Percentiles rank a stretch among this genome's conserved stretches.
Evolutionary conservation across 2,113 vertebrate species (phyloP).

Genomic region (Eleginops maclovinus): DNA sequence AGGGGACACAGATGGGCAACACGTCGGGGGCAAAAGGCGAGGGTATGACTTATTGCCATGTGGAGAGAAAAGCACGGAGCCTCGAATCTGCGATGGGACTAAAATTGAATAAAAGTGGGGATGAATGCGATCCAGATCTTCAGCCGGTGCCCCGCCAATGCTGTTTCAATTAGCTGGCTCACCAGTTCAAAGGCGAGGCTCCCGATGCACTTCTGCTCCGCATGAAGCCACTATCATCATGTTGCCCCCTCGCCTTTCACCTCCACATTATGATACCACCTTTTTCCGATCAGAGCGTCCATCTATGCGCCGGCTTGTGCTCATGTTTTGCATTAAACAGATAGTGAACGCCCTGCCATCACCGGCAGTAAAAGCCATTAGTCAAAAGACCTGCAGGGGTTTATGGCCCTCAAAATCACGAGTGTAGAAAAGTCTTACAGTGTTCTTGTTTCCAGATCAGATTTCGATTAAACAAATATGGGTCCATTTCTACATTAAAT

Average conservation of each 20-base stretch:
- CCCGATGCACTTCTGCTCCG: conserved; percentile 69
- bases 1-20: conserved; percentile 85
- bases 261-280: conserved; percentile 67
- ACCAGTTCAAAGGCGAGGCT: conserved; percentile 82
- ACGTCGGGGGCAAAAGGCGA: conserved; percentile 82
- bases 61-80: conserved; percentile 60
- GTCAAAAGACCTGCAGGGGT: conserved; percentile 65
- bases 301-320: conserved; percentile 32
- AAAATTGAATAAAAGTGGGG: conserved; percentile 80
- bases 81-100: conserved; percentile 64
- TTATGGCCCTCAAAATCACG: conserved; percentile 54
- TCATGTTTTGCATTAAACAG: conserved; percentile 82
- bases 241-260: conserved; percentile 69
- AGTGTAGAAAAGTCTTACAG: conserved; percentile 27
- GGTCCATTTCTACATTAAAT: no score
- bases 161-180: conserved; percentile 85
- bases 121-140: conserved; percentile 84
- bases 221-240: conserved; percentile 79
- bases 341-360: conserved; percentile 55
- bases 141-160: conserved; percentile 70
- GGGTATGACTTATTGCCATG: conserved; percentile 84
- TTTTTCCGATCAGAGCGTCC: conserved; percentile 64
- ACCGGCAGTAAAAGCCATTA: conserved; percentile 61
- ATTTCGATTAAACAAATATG: neutral
- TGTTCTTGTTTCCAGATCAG: conserved; percentile 10